These are phyloP conservation scores for Alauda arvensis DNA, from an alignment of 2,797 vertebrate species.

Conservation along the genomic window DNA sequence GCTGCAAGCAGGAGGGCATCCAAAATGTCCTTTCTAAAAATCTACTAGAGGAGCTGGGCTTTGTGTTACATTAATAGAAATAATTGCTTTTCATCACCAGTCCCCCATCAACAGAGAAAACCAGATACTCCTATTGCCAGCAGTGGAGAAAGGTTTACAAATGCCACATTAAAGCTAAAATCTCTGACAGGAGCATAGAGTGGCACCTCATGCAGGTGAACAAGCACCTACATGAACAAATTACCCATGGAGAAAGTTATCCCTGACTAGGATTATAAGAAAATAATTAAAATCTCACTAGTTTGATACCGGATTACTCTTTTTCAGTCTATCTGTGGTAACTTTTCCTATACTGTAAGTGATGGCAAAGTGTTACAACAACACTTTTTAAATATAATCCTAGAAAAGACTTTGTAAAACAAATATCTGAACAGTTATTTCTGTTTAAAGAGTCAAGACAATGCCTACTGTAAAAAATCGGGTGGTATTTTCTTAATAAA, in stretches of 20 bases:
- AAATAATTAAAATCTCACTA: background rate
- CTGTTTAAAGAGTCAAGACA: background rate
- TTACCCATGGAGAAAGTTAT: background rate
- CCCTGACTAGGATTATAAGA: background rate
- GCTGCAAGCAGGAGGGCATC: background rate
- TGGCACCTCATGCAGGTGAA: background rate
- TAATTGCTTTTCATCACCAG: background rate
- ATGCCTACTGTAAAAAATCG: background rate
- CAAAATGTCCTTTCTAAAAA: background rate
- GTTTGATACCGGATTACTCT: background rate
- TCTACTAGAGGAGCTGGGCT: background rate
- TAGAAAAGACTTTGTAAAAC: background rate
- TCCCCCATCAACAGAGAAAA: background rate
- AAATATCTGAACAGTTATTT: background rate
- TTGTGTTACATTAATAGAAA: background rate
- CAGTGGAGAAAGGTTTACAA: background rate
- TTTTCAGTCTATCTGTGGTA: background rate
- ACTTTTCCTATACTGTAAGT: background rate
- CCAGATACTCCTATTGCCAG: fast-evolving
- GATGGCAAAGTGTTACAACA: background rate
- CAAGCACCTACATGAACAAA: background rate
- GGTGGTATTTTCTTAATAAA: background rate
- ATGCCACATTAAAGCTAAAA: background rate
- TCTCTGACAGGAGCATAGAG: background rate
- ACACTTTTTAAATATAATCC: background rate